These are phyloP conservation scores for Antidorcas marsupialis DNA, from an alignment of 2,113 vertebrate species.

Conservation along the genomic window DNA sequence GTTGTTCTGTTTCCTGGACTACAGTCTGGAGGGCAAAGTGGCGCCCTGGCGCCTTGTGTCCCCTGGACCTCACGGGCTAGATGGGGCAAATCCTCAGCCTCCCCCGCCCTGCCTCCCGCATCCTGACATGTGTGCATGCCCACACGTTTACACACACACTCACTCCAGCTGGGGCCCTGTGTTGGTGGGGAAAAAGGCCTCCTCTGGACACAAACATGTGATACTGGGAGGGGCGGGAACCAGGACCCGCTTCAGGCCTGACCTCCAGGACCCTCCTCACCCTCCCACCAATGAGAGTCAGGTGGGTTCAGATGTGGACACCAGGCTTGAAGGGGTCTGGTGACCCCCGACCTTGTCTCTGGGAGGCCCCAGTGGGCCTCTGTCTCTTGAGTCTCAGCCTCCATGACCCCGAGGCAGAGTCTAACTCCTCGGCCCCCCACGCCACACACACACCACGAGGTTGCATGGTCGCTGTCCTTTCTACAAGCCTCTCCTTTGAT, in stretches of 20 bases:
- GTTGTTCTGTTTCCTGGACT: not conserved
- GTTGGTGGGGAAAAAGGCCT: not conserved
- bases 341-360: not conserved
- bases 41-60: not conserved
- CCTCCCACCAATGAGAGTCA: not conserved
- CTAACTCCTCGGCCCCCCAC: not conserved
- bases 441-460: fast-evolving
- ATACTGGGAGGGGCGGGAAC: not conserved
- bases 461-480: not conserved
- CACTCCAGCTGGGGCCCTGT: not conserved
- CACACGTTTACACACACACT: fast-evolving
- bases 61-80: not conserved
- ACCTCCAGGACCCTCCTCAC: not conserved
- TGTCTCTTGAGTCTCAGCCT: not conserved
- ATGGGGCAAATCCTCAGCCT: not conserved
- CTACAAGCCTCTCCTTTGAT: not conserved
- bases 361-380: not conserved
- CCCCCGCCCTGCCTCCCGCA: fast-evolving
- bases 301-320: not conserved
- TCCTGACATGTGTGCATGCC: not conserved
- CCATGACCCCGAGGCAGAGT: not conserved
- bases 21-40: not conserved
- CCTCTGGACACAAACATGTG: not conserved
- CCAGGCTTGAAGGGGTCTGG: not conserved
- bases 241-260: not conserved